These are phyloP conservation scores for Rhynchomys soricoides DNA, from an alignment of 2,113 vertebrate species.

Conservation along the genomic window DNA sequence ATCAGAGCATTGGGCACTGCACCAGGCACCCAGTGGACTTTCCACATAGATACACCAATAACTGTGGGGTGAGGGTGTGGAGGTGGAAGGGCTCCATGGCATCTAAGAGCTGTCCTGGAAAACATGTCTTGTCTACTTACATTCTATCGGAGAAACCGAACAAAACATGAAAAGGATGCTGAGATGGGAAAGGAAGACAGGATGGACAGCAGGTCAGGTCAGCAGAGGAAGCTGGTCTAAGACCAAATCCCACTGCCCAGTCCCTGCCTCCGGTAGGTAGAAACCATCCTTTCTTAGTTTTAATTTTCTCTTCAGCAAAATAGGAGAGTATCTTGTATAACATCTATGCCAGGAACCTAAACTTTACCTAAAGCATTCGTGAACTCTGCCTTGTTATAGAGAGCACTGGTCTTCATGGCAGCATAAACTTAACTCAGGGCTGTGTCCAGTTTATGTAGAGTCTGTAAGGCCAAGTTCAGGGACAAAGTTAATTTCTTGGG, in stretches of 20 bases:
- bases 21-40: rapidly evolving
- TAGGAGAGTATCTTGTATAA: neutral
- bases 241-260: neutral
- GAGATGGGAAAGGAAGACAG: neutral
- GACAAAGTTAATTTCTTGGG: neutral
- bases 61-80: neutral
- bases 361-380: neutral
- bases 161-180: neutral
- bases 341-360: neutral
- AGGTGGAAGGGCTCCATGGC: neutral
- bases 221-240: neutral
- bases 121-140: neutral
- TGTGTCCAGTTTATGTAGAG: neutral
- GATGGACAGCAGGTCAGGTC: neutral
- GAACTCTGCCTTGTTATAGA: neutral
- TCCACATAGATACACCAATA: neutral
- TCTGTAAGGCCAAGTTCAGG: slow-evolving; percentile 11
- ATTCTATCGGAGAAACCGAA: neutral
- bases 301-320: slow-evolving; percentile 20
- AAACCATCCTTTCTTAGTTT: neutral
- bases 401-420: neutral
- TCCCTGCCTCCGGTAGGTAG: neutral
- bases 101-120: neutral
- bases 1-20: neutral
- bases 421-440: neutral